Evolutionary conservation across 1,140 invertebrate genomes (phyloP), one percentile per base, ranked within the genome.

Genomic region (Lanistes nyassanus): DNA sequence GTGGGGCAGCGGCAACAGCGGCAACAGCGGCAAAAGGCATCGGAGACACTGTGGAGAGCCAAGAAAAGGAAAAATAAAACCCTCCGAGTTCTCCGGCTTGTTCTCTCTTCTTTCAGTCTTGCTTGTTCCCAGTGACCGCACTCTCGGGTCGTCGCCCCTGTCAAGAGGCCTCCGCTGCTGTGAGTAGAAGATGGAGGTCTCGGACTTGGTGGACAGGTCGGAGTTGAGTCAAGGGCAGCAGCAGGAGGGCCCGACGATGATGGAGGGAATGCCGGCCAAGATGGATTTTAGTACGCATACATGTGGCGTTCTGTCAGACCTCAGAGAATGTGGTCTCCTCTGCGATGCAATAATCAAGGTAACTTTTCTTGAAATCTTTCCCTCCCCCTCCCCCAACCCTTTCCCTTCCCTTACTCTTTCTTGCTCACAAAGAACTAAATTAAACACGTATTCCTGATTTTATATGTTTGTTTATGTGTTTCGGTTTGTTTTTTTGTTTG

Each of bases 331-430:
- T 74, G 93, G 93, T 84, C 90, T 94, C 74, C 92, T 96, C 16
- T 96, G 95, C 86, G 96, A 97, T 88, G 95, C 94, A 0, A 92
- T 93, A n/a, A 91, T 97, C 67, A 90, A 93, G 75, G 92, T 95
- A 21, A 86, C 94, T 94, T 42, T 3, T 91, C 11, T 95, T 95
- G 82, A 39, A 6, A 37, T 26, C 16, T 42, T 69, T 11, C 37
- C 13, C 42, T 0, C 13, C 6, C n/a, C 13, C 26, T 0, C n/a
- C 7, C 47, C 39, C 21, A 56, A 26, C 16, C 26, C 56, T 64
- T 47, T 42, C 65, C 7, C 74, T 60, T n/a, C 68, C 58, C 36
- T 58, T 34, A 13, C 36, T 26, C 31, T 31, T 56, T 21, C 69
- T 69, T 37, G 58, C 73, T 21, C 36, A 64, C 65, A 39, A 42